Percentiles rank a stretch among this genome's conserved stretches.
Conservation (phyloP, 1,140 invertebrate species). For the Anastatus disparis region DNA sequence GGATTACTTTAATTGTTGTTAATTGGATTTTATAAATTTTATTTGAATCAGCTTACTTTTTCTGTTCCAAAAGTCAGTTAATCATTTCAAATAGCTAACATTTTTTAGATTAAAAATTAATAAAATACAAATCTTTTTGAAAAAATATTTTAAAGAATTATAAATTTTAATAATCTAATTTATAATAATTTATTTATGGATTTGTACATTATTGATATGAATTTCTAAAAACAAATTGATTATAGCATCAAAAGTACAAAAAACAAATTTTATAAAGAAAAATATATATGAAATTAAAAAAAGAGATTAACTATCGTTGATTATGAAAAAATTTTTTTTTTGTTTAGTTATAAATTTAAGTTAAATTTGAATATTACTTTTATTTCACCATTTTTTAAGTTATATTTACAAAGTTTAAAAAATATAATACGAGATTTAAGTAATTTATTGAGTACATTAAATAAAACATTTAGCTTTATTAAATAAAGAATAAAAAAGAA, state of each 20-base stretch:
- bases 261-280: constrained; percentile 9
- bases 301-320: constrained; percentile 1
- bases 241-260: neutral
- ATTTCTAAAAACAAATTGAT: neutral
- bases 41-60: too few species aligned
- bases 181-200: neutral
- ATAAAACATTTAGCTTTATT: neutral
- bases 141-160: too few species aligned
- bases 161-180: neutral
- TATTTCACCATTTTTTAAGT: too few species aligned
- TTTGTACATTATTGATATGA: too few species aligned
- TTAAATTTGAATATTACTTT: neutral
- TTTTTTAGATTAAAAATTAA: too few species aligned
- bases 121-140: neutral
- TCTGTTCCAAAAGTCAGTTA: too few species aligned
- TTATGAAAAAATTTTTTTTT: neutral
- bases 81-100: too few species aligned
- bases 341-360: neutral
- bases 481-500: neutral
- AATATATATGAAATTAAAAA: neutral
- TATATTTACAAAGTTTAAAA: neutral
- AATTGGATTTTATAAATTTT: too few species aligned
- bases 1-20: too few species aligned
- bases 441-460: neutral
- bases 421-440: too few species aligned